phyloP scores from a whole-genome alignment of 2,888 invertebrate genomes.

The Panopea generosa region DNA sequence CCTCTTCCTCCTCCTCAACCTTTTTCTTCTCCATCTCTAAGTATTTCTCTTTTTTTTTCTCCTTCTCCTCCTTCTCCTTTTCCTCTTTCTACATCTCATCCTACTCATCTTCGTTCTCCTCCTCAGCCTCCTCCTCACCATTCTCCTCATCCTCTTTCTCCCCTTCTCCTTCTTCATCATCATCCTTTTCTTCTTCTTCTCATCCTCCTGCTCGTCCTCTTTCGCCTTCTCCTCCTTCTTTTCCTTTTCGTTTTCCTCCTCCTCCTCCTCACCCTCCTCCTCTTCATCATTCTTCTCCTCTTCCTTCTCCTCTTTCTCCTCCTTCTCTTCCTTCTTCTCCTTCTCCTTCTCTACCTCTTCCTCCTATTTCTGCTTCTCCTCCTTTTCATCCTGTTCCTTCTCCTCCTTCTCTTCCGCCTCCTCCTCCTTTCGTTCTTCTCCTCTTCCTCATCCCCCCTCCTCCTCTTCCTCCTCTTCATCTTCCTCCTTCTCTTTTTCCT shows the following conservation, averaged over 20 bases:
- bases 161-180: neutral
- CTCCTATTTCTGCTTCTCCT: neutral
- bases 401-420: neutral
- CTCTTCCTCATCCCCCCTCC: neutral
- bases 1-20: too few species aligned
- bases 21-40: too few species aligned
- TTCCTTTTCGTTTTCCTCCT: neutral
- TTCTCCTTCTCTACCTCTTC: constrained; percentile 6
- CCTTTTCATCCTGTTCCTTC: neutral
- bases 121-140: neutral
- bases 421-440: neutral
- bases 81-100: neutral
- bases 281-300: neutral
- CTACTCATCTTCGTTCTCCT: neutral
- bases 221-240: neutral
- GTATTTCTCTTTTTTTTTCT: neutral
- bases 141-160: neutral
- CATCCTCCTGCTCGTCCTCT: neutral
- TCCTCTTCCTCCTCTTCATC: neutral
- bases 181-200: constrained; percentile 4
- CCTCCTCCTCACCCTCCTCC: constrained; percentile 23
- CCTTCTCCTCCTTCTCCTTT: neutral
- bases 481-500: constrained; percentile 3
- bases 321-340: constrained; percentile 5
- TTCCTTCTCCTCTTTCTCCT: constrained; percentile 7